Base-by-base conservation (phyloP, 2,113 vertebrate genomes). In the Lagopus leucura region DNA sequence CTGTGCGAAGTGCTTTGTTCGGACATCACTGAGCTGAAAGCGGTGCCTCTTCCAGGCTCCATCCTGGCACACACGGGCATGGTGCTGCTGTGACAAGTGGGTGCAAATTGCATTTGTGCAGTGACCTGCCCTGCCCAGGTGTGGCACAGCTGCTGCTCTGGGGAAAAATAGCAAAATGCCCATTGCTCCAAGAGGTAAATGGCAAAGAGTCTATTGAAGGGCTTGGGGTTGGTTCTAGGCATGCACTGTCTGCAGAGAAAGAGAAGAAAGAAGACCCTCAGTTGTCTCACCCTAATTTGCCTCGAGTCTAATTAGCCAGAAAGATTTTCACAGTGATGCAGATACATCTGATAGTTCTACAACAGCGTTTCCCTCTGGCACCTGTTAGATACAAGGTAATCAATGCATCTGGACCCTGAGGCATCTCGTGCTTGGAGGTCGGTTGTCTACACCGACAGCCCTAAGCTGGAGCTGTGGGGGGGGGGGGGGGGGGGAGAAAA, bases 41-140 rank as follows among this genome's bases (percentile, higher is more conserved):
- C 4, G 0, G 0, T 3, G 12, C 28, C 55, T 9, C 88, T 60
- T 47, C n/a, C 63, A 45, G 21, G 16, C 43, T 5, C 57, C 2
- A 0, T 55, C 70, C 30, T 40, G 5, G 25, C n/a, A 8, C 60
- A 15, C 5, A 2, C 0, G 2, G 54, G 48, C 4, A 2, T 0
- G 2, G 16, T 42, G 42, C 22, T 22, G 74, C 40, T 4, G 64
- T 4, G 43, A 43, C 3, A 32, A 3, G 10, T 5, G 38, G 48
- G 13, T 25, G 71, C 36, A 15, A 79, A 82, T 4, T 15, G 65
- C 65, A 4, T 43, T 36, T 0, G 2, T 3, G 2, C 54, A 69
- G 54, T 3, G 3, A 54, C 22, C 42, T 34, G 54, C 40, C 60
- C 78, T 70, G 55, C 30, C 55, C 17, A 19, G 30, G 48, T 55